Evolutionary conservation across 2,113 vertebrate genomes (phyloP).

Genomic region (Etheostoma cragini): DNA sequence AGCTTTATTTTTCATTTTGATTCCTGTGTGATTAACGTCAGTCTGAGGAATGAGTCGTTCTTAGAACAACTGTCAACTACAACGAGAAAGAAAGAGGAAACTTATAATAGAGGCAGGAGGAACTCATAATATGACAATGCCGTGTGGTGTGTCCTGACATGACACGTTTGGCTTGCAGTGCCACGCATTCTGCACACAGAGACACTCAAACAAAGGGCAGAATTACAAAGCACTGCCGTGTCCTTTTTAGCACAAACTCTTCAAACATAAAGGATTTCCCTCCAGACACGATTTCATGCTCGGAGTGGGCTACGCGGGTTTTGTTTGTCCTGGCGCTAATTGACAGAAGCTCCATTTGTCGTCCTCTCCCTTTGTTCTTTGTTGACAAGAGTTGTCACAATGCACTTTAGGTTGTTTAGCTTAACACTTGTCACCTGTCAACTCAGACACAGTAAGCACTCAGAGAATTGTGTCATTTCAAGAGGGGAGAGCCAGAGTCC

Average conservation of each 20-base stretch:
- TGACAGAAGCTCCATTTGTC: conserved; percentile 54
- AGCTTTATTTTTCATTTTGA: neutral
- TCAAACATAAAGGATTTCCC: conserved; percentile 32
- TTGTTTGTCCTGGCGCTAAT: conserved; percentile 45
- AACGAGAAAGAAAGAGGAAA: neutral
- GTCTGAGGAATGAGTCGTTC: neutral
- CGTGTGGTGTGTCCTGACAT: conserved; percentile 18
- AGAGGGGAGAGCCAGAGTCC: conserved; percentile 5
- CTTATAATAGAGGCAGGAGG: neutral
- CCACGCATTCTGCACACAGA: conserved; percentile 5
- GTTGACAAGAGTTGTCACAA: conserved; percentile 63
- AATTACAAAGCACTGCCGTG: conserved; percentile 1
- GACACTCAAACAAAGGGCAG: conserved; percentile 6
- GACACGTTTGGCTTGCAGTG: neutral
- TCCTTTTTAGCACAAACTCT: neutral
- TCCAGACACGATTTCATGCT: conserved; percentile 54
- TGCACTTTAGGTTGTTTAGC: conserved; percentile 50
- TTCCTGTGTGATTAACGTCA: conserved; percentile 13
- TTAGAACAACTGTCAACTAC: neutral
- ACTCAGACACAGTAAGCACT: conserved; percentile 34
- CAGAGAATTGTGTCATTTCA: conserved; percentile 35
- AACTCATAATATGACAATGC: neutral
- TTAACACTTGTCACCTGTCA: conserved; percentile 63
- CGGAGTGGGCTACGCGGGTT: conserved; percentile 33
- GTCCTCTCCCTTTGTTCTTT: conserved; percentile 32